Evolutionary conservation across 2,888 invertebrate genomes (phyloP), one percentile per base, ranked within the genome.

Genomic region (Sthenelais limicola): DNA sequence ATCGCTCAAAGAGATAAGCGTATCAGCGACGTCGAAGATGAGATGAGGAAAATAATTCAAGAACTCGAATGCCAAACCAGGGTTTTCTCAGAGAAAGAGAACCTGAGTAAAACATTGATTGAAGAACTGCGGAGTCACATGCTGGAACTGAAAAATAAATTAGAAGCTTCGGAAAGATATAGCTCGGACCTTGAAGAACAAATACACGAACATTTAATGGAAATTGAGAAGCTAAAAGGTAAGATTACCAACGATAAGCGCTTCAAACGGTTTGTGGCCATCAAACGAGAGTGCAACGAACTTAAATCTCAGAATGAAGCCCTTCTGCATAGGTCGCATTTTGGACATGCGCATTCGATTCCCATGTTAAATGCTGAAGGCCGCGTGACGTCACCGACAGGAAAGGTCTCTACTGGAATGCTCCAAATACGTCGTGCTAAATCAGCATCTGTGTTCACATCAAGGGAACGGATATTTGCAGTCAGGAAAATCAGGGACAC

Each of bases 191-290:
- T 74, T 15, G 32, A 72, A 24, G 21, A 26, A 4, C 54, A 51
- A 21, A 38, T 75, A 1, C 32, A 51, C 2, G 70, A 32, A 15
- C 35, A 49, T 24, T 54, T 58, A 0, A 33, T 47, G 1, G 75
- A 73, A 33, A 75, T 75, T n/a, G 62, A 74, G 35, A 47, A 54
- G n/a, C 68, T 75, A 1, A 51, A 54, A 18, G 21, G 1, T 21
- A 73, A 68, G 43, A 58, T 75, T 1, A 52, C 48, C 51, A 68
- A 35, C 24, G 75, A 75, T 33, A 66, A 47, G 26, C 48, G 75
- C 1, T 77, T 77, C 51, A 33, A 35, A n/a, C 62, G 69, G 58
- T 77, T 76, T 58, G 77, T 77, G 18, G 70, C 54, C 12, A 66
- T 77, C 3, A 73, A 76, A 52, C 35, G 77, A 38, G 74, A 76